Percentiles rank a stretch among this genome's conserved stretches.
phyloP scores from a whole-genome alignment of 2,113 vertebrate genomes.

The Notothenia coriiceps region DNA sequence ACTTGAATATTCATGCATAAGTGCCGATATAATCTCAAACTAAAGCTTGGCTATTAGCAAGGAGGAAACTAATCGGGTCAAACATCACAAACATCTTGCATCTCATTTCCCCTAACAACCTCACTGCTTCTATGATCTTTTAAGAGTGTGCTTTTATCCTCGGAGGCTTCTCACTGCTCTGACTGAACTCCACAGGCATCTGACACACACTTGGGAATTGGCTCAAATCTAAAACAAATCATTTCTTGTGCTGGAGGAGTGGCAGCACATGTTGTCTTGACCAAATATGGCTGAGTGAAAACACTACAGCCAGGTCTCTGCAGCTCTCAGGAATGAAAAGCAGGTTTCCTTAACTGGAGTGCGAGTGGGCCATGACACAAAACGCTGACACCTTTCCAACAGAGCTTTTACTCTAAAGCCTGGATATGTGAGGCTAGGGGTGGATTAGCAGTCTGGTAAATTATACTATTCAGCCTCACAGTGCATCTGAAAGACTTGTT shows the following conservation, averaged over 20 bases:
- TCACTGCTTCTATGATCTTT: not conserved
- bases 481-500: not conserved
- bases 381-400: conserved; percentile 48
- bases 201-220: conserved; percentile 41
- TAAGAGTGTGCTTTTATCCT: not conserved
- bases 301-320: conserved; percentile 55
- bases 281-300: conserved; percentile 85
- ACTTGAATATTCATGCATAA: not conserved
- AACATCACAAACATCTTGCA: not conserved
- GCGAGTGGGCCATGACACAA: conserved; percentile 47
- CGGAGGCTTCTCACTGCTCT: not conserved
- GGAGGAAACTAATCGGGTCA: not conserved
- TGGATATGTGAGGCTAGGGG: conserved; percentile 4
- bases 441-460: conserved; percentile 2
- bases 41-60: not conserved
- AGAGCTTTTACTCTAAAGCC: not conserved
- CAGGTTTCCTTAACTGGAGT: conserved; percentile 81
- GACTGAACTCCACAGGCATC: conserved; percentile 44
- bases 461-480: not conserved
- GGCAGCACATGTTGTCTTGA: conserved; percentile 76
- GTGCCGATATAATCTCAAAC: not conserved
- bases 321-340: conserved; percentile 72
- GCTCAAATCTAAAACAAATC: conserved; percentile 65
- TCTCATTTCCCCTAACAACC: not conserved
- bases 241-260: conserved; percentile 65